These are phyloP conservation scores for Anas platyrhynchos DNA, from an alignment of 2,113 vertebrate genomes.

Conservation along the genomic window DNA sequence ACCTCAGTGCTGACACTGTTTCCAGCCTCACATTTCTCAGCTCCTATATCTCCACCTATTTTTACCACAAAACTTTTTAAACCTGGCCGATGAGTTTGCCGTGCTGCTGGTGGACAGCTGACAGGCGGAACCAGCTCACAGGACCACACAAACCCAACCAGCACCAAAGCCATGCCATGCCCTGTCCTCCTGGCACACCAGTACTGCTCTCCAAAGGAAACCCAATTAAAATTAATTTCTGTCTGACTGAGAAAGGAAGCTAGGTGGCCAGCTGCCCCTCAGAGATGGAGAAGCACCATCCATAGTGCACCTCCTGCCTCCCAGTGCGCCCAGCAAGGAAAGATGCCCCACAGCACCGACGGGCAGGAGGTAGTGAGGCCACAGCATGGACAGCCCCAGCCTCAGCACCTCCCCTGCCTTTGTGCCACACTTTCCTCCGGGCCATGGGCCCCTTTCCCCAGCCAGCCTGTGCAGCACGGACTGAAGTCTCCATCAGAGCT, in stretches of 20 bases:
- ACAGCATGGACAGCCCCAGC: background rate
- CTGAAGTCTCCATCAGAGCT: background rate
- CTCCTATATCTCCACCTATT: background rate
- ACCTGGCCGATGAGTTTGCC: background rate
- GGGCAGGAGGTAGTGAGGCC: background rate
- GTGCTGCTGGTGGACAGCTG: background rate
- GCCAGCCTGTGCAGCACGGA: fast-evolving
- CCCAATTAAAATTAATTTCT: too few species aligned
- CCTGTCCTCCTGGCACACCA: fast-evolving
- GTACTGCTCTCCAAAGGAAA: background rate
- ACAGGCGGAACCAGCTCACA: fast-evolving
- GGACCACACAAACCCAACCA: background rate
- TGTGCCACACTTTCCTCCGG: too few species aligned
- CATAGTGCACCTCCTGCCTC: fast-evolving
- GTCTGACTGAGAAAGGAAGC: background rate
- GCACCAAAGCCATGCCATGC: background rate
- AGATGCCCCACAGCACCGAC: background rate
- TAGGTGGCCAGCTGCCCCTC: background rate
- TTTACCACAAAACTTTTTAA: background rate
- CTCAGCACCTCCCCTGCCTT: background rate
- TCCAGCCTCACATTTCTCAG: background rate
- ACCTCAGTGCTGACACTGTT: background rate
- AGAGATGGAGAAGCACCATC: background rate
- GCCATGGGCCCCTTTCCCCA: too few species aligned
- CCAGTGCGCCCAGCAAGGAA: background rate